phyloP scores from a whole-genome alignment of 2,797 vertebrate species.

The Glossophaga mutica region DNA sequence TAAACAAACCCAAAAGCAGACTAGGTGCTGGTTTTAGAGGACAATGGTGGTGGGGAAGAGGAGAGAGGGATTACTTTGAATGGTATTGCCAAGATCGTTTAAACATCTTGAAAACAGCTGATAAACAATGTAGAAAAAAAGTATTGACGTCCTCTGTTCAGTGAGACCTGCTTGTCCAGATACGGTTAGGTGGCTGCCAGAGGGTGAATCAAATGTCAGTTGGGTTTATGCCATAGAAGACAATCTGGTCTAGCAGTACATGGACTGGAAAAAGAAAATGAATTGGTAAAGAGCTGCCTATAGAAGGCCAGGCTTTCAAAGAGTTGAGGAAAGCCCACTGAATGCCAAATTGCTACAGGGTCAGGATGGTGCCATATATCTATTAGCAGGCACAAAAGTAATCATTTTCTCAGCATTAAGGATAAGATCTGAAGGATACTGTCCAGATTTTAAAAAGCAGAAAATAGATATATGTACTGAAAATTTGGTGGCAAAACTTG shows the following conservation, averaged over 20 bases:
- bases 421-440: not conserved
- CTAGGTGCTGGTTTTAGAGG: constrained; percentile 45
- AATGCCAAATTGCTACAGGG: constrained; percentile 34
- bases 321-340: constrained; percentile 44
- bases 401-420: constrained; percentile 2
- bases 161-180: constrained; percentile 72
- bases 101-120: constrained; percentile 75
- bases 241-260: constrained; percentile 70
- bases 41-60: not conserved
- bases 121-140: constrained; percentile 67
- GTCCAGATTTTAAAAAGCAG: not conserved
- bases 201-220: constrained; percentile 71
- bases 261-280: constrained; percentile 57
- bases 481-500: not conserved
- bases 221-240: constrained; percentile 58
- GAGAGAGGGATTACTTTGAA: constrained; percentile 62
- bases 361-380: not conserved
- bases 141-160: constrained; percentile 65
- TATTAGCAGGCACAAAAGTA: not conserved
- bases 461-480: not conserved
- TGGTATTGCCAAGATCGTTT: constrained; percentile 72
- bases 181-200: constrained; percentile 76
- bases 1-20: constrained; percentile 40
- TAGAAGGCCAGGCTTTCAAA: constrained; percentile 47
- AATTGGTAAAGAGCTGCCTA: constrained; percentile 55